These are phyloP conservation scores for Argyrosomus japonicus DNA, from an alignment of 2,113 vertebrate species.

Conservation along the genomic window DNA sequence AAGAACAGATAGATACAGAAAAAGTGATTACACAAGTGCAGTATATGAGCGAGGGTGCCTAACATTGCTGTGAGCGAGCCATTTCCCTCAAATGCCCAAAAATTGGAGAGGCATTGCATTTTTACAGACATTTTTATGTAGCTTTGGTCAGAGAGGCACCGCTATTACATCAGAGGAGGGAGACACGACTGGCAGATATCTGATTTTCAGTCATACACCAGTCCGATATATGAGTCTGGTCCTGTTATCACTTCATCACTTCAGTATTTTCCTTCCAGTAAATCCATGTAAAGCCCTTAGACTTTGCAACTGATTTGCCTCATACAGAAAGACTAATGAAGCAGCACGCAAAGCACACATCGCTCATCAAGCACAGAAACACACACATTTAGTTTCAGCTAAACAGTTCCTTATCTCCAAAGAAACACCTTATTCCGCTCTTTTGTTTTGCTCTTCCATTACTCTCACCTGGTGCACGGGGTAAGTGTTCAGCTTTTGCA, in stretches of 20 bases:
- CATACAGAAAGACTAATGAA: slow-evolving; percentile 18
- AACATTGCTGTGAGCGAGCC: neutral
- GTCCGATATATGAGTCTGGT: slow-evolving; percentile 9
- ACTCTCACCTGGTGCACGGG: slow-evolving; percentile 37
- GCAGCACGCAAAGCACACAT: slow-evolving; percentile 18
- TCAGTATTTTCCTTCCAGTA: slow-evolving; percentile 8
- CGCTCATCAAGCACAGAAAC: slow-evolving; percentile 40
- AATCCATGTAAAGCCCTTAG: slow-evolving; percentile 19
- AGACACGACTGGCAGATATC: slow-evolving; percentile 3
- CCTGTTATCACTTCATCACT: slow-evolving; percentile 2
- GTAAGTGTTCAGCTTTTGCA: slow-evolving; percentile 31
- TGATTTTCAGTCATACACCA: slow-evolving; percentile 11
- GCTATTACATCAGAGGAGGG: neutral
- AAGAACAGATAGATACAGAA: neutral
- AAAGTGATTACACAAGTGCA: neutral
- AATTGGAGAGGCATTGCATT: slow-evolving; percentile 29
- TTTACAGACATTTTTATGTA: slow-evolving; percentile 9
- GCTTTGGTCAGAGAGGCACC: slow-evolving; percentile 10
- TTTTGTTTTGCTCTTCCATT: slow-evolving; percentile 54
- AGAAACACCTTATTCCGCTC: slow-evolving; percentile 66
- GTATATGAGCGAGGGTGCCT: neutral
- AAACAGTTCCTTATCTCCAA: slow-evolving; percentile 72
- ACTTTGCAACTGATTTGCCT: neutral
- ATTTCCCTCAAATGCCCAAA: slow-evolving; percentile 10
- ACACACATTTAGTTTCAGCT: slow-evolving; percentile 35